Conservation (phyloP, 2,888 invertebrate species). For the Scrobipalpa atriplicella region DNA sequence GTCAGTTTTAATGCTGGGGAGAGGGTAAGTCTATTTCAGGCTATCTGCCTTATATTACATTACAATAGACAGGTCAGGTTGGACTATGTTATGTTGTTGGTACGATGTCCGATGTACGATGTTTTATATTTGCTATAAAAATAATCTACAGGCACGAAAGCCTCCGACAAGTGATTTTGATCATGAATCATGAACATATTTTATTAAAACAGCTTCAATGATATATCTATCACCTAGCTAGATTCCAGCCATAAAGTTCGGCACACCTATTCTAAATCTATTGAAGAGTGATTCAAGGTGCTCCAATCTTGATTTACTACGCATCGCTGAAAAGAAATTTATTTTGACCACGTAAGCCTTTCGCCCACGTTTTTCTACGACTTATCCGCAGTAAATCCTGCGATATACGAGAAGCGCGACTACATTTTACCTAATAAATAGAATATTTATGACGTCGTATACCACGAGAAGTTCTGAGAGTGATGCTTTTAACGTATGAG, state of each 20-base stretch:
- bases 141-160: no score
- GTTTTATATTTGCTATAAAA: no score
- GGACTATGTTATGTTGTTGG: no score
- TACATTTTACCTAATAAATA: neutral
- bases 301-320: slow-evolving; percentile 4
- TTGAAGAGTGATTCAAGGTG: slow-evolving; percentile 28
- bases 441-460: no score
- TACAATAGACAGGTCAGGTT: neutral
- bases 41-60: neutral
- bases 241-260: slow-evolving; percentile 6
- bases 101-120: no score
- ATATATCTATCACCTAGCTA: slow-evolving; percentile 9
- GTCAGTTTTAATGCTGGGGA: slow-evolving; percentile 86
- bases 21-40: slow-evolving; percentile 66
- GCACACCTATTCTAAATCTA: slow-evolving; percentile 4
- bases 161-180: no score
- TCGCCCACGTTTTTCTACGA: neutral
- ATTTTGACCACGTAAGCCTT: slow-evolving; percentile 9
- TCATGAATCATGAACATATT: no score
- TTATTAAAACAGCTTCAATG: slow-evolving; percentile 1
- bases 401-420: neutral
- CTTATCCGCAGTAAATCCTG: slow-evolving; percentile 5
- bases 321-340: neutral
- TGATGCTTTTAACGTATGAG: no score
- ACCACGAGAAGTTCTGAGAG: no score